Evolutionary conservation across 2,113 vertebrate genomes (phyloP), one percentile per base, ranked within the genome.

Genomic region (Setophaga coronata): DNA sequence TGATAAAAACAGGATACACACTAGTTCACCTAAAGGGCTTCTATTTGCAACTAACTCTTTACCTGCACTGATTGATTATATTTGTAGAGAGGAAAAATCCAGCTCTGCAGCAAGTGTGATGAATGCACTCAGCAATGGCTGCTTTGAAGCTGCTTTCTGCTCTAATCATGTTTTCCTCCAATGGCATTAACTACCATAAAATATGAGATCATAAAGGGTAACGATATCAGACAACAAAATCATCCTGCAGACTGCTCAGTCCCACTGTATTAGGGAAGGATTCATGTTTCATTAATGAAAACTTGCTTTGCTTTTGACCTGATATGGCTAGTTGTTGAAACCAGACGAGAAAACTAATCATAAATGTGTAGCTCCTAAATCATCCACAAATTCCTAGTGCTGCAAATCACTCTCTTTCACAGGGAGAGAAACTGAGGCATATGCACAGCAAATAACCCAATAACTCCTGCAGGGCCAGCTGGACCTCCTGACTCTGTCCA

Each of bases 181-280:
- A 93, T 94, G 90, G 92, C 92, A 92, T 92, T 96, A 96, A 94
- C 88, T 89, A 87, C 88, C 72, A 84, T 96, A 96, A 97, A 96
- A 97, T 96, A 94, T 84, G 95, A 81, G 94, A 96, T 94, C 95
- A 93, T 97, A 95, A 95, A 95, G 72, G 80, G 94, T 90, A 96
- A 97, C 5, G 48, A 92, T 92, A 96, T 86, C 93, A 94, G 93
- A 84, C 90, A 96, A 94, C 79, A 96, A 96, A 94, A 93, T 94
- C 95, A 82, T 91, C 88, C 79, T 91, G 40, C 80, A 69, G 31
- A 36, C 76, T 84, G 86, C 88, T 93, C 82, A 60, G 88, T 92
- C 95, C 90, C 92, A 76, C 76, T 58, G 40, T 87, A 57, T 96
- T 93, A 96, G 76, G 76, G 51, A 78, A 92, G 85, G 82, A 95